Conservation (phyloP, 2,888 invertebrate species). For the Lithophane semibrunnea region DNA sequence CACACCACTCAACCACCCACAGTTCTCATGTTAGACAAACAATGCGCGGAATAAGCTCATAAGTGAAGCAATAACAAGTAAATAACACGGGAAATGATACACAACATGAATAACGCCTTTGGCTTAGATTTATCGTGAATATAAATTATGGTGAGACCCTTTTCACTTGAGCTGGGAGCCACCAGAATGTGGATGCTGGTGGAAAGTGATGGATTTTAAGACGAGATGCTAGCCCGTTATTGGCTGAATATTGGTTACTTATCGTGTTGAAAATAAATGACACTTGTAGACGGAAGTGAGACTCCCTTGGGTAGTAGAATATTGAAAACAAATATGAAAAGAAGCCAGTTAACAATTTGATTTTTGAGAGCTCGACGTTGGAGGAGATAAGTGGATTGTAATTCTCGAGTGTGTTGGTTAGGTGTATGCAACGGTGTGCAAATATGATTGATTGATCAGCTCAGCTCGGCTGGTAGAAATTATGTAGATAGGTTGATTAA, state of each 20-base stretch:
- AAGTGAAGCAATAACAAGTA: slow-evolving; percentile 45
- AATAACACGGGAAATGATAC: slow-evolving; percentile 34
- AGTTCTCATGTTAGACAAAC: slow-evolving; percentile 18
- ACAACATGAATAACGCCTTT: slow-evolving; percentile 31
- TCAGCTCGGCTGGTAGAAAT: slow-evolving; percentile 15
- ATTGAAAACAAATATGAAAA: slow-evolving; percentile 16
- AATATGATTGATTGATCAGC: slow-evolving; percentile 32
- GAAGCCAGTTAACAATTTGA: too few relatives aligned
- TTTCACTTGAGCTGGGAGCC: slow-evolving; percentile 33
- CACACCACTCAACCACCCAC: slow-evolving; percentile 1
- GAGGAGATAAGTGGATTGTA: not conserved
- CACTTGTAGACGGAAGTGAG: not conserved
- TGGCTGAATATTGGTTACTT: slow-evolving; percentile 25
- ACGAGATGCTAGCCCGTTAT: slow-evolving; percentile 3
- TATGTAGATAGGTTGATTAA: slow-evolving; percentile 20
- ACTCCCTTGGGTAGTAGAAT: not conserved
- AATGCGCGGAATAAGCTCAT: slow-evolving; percentile 33
- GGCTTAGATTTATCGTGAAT: slow-evolving; percentile 47
- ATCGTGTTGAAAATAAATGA: slow-evolving; percentile 17
- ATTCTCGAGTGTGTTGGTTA: not conserved
- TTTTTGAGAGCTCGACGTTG: slow-evolving; percentile 3
- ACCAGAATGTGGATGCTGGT: slow-evolving; percentile 19
- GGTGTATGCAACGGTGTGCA: not conserved
- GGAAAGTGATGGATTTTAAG: slow-evolving; percentile 33
- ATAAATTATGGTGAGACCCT: slow-evolving; percentile 53